These are phyloP conservation scores for Drosophila burlai DNA, from an alignment of 1,140 invertebrate species.

Conservation along the genomic window DNA sequence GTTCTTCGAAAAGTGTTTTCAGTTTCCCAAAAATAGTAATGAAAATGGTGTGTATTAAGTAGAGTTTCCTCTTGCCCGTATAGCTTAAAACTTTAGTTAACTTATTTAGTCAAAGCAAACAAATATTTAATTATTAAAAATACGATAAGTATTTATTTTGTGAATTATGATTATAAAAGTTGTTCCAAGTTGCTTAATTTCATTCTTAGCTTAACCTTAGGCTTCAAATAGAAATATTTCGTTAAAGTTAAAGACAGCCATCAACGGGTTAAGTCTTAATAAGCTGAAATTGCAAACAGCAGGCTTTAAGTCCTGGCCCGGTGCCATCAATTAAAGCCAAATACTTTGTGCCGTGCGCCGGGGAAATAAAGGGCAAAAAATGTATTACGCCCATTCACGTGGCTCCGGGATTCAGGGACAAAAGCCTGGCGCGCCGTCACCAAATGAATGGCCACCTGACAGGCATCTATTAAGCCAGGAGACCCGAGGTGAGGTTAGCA, in stretches of 20 bases:
- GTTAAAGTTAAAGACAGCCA: no score
- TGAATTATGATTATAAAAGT: background rate
- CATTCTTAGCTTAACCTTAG: background rate
- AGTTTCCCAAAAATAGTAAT: no score
- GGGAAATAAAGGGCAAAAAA: conserved; percentile 53
- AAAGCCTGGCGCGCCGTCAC: conserved; percentile 23
- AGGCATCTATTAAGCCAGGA: conserved; percentile 50
- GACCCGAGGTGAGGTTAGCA: background rate
- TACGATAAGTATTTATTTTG: no score
- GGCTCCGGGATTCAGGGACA: conserved; percentile 45
- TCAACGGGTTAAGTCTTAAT: conserved; percentile 10
- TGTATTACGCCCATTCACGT: conserved; percentile 37
- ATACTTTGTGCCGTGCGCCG: conserved; percentile 49
- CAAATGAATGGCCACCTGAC: conserved; percentile 71
- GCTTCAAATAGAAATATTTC: background rate
- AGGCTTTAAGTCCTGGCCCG: conserved; percentile 41
- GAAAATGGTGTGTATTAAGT: no score
- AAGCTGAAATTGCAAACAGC: conserved; percentile 18
- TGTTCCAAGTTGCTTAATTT: no score
- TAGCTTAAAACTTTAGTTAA: no score
- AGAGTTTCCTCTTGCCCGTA: no score
- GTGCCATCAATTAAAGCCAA: conserved; percentile 62
- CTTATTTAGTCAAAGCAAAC: no score
- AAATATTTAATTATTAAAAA: no score
- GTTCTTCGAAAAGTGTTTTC: background rate